Percentiles rank a stretch among this genome's conserved stretches.
These are phyloP conservation scores for Agrypnia vestita DNA, from an alignment of 1,140 invertebrate species.

Conservation along the genomic window DNA sequence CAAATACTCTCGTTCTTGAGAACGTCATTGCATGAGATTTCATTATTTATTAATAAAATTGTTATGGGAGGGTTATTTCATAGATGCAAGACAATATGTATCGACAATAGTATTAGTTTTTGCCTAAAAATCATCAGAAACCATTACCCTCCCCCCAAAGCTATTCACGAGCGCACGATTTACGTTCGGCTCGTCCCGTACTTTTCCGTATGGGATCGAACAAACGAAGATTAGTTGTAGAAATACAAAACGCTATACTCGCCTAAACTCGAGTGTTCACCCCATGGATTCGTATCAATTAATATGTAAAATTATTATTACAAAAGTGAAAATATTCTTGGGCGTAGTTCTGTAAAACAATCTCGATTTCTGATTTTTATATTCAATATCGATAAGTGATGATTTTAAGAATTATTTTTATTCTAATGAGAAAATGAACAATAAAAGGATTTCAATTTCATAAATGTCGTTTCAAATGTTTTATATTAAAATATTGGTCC, in stretches of 20 bases:
- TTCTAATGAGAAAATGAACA: no score
- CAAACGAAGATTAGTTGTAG: conserved; percentile 8
- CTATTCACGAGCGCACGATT: conserved; percentile 21
- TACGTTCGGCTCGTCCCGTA: conserved; percentile 15
- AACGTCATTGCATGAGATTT: conserved; percentile 17
- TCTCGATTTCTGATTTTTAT: conserved; percentile 13
- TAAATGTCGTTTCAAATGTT: no score
- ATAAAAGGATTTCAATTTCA: no score
- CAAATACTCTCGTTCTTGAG: not conserved
- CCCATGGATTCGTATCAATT: no score
- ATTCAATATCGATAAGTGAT: no score
- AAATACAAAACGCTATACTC: not conserved
- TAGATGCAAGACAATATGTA: not conserved
- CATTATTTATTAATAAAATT: conserved; percentile 6
- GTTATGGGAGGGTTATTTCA: not conserved
- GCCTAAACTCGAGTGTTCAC: conserved; percentile 6
- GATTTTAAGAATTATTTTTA: no score
- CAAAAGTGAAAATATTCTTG: not conserved
- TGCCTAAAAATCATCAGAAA: not conserved
- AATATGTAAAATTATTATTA: no score
- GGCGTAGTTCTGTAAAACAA: not conserved
- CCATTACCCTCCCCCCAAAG: conserved; percentile 27
- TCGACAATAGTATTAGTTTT: not conserved
- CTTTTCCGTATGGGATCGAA: conserved; percentile 3
- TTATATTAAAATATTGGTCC: no score